Evolutionary conservation across 2,113 vertebrate species (phyloP).

Genomic region (Eurypyga helias): DNA sequence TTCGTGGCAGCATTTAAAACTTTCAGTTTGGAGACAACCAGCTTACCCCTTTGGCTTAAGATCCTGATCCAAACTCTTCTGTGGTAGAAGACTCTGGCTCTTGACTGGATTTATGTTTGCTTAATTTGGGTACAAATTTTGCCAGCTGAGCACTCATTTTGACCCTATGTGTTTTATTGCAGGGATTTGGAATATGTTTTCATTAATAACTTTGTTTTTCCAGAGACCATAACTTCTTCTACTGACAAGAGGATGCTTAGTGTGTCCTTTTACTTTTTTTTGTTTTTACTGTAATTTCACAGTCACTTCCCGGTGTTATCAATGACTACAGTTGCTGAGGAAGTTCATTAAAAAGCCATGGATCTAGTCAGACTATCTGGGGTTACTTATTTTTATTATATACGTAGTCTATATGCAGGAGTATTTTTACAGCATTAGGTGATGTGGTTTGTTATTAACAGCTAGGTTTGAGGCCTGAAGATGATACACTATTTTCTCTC

Average conservation of each 20-base stretch:
- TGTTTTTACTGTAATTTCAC: neutral
- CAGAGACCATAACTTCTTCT: neutral
- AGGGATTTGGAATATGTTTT: neutral
- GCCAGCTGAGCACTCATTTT: neutral
- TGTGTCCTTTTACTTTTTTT: neutral
- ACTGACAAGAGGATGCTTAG: neutral
- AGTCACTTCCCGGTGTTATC: neutral
- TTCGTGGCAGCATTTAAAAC: neutral
- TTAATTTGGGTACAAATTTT: neutral
- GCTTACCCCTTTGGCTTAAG: neutral
- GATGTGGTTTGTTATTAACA: neutral
- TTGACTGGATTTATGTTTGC: neutral
- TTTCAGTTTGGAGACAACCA: neutral
- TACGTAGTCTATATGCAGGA: neutral
- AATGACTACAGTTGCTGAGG: neutral
- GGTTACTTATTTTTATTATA: neutral
- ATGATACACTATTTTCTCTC: neutral
- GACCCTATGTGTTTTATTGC: neutral
- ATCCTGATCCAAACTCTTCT: neutral
- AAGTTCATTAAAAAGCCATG: neutral
- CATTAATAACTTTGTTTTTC: neutral
- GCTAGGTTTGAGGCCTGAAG: neutral
- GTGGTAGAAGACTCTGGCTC: neutral
- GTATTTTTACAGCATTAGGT: neutral
- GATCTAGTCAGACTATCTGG: neutral